These are phyloP conservation scores for Drosophila littoralis DNA, from an alignment of 1,140 invertebrate genomes.

Conservation along the genomic window DNA sequence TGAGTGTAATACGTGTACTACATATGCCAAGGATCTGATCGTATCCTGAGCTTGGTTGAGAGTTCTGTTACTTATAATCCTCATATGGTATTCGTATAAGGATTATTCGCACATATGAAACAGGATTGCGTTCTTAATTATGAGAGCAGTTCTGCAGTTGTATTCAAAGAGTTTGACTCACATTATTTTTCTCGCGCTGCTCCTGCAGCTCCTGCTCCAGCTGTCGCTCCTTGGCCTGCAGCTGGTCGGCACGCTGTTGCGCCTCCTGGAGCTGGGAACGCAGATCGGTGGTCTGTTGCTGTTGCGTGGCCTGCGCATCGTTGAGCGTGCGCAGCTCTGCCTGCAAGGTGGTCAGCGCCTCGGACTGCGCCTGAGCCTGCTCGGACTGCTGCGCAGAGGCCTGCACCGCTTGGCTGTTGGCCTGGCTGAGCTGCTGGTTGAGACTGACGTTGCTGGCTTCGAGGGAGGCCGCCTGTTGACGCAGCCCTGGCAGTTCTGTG, in stretches of 20 bases:
- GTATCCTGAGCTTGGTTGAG: no score
- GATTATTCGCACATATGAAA: no score
- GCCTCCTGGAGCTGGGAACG: constrained; percentile 66
- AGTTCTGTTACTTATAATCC: no score
- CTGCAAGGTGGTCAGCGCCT: constrained; percentile 52
- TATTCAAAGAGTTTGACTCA: constrained; percentile 85
- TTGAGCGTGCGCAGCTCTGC: constrained; percentile 42
- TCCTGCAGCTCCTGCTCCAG: constrained; percentile 86
- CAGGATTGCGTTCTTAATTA: no score
- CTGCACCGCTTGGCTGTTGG: constrained; percentile 54
- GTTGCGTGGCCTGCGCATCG: constrained; percentile 47
- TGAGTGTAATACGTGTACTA: no score
- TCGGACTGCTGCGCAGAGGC: constrained; percentile 59
- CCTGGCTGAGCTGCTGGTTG: constrained; percentile 48
- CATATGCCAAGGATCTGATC: no score
- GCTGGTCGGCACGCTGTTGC: constrained; percentile 60
- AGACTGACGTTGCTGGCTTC: constrained; percentile 54
- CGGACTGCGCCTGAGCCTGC: constrained; percentile 58
- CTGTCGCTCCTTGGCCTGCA: constrained; percentile 65
- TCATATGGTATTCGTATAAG: no score
- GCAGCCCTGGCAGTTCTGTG: constrained; percentile 64
- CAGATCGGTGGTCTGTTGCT: constrained; percentile 53
- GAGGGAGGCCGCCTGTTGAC: constrained; percentile 38
- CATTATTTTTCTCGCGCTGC: constrained; percentile 91
- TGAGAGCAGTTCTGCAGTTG: no score